These are phyloP conservation scores for Tetragnatha montana DNA, from an alignment of 2,888 invertebrate species.

Conservation along the genomic window DNA sequence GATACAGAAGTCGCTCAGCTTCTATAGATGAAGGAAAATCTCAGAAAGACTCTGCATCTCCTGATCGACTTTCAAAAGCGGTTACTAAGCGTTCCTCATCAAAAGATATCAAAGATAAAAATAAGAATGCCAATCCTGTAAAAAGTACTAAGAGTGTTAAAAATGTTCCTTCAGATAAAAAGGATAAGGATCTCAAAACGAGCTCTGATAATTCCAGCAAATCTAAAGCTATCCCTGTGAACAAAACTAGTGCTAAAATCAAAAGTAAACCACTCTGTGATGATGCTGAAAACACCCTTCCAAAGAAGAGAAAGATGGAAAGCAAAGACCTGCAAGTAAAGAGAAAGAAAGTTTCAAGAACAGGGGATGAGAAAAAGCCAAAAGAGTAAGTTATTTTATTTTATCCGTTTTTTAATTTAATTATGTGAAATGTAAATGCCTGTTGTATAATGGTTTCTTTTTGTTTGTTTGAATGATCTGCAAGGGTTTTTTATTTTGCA, in stretches of 20 bases:
- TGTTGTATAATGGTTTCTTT: not conserved
- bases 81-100: constrained; percentile 29
- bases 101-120: constrained; percentile 59
- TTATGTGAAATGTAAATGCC: not conserved
- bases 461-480: not conserved
- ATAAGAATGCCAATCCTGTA: not conserved
- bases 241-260: constrained; percentile 49
- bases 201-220: constrained; percentile 23
- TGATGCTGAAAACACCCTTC: constrained; percentile 39
- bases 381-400: constrained; percentile 61
- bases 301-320: constrained; percentile 65
- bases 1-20: constrained; percentile 8
- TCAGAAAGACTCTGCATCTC: constrained; percentile 30
- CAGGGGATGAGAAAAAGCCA: constrained; percentile 37
- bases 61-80: constrained; percentile 26
- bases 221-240: constrained; percentile 38
- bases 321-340: constrained; percentile 10
- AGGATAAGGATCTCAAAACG: constrained; percentile 34
- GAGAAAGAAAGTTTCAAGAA: constrained; percentile 36
- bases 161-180: constrained; percentile 26
- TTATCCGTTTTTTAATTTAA: not conserved
- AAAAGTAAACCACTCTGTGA: constrained; percentile 32
- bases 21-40: constrained; percentile 4
- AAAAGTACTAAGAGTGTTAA: constrained; percentile 37
- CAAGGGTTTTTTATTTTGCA: not conserved